Percentiles rank a stretch among this genome's conserved stretches.
These are phyloP conservation scores for Onychostruthus taczanowskii DNA, from an alignment of 2,113 vertebrate genomes.

Conservation along the genomic window DNA sequence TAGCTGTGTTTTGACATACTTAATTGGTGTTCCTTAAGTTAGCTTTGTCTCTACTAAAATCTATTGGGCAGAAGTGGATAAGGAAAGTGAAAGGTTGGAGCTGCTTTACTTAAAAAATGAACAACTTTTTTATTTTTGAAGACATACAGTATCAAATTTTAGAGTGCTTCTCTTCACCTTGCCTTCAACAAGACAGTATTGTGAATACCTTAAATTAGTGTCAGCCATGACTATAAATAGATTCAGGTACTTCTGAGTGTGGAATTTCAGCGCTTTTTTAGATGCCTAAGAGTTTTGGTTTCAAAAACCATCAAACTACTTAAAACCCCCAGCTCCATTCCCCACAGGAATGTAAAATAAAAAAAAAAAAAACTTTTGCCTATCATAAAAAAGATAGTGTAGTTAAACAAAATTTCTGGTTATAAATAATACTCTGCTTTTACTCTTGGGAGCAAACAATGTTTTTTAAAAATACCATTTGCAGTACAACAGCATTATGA, in stretches of 20 bases:
- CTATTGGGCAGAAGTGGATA: neutral
- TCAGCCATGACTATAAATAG: neutral
- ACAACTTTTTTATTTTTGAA: neutral
- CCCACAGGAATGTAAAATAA: neutral
- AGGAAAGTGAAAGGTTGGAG: neutral
- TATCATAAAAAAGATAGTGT: neutral
- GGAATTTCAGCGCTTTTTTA: neutral
- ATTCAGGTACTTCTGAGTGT: neutral
- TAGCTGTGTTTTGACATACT: neutral
- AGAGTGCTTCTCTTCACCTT: neutral
- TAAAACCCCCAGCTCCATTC: neutral
- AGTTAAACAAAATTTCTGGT: neutral
- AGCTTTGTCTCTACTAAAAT: neutral
- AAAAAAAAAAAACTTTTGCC: neutral
- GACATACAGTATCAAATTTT: neutral
- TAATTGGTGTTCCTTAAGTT: neutral
- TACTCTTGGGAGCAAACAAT: neutral
- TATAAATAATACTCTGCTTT: neutral
- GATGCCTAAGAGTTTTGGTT: neutral
- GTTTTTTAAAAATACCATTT: neutral
- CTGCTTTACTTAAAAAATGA: neutral
- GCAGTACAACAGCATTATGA: neutral
- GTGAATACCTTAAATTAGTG: neutral
- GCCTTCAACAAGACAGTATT: neutral
- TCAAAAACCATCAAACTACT: neutral